A percentile compares a stretch with the other conserved stretches of the same genome.
Conservation (phyloP, 2,888 invertebrate genomes). For the Patella depressa region DNA sequence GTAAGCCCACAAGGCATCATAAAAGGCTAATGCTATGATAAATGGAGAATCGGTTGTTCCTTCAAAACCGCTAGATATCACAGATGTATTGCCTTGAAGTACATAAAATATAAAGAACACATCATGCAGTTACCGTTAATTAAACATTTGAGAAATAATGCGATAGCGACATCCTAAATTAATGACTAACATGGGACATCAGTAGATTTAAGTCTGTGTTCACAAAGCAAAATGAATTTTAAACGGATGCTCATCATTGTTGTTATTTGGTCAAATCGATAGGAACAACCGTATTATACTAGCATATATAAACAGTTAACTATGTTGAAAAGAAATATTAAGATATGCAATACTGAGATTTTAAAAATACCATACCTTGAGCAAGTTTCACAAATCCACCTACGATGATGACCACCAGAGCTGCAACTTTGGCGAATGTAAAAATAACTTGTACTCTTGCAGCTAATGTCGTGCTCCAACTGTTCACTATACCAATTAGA, state of each 20-base stretch:
- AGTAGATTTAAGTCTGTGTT: too few species aligned
- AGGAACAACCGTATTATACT: too few species aligned
- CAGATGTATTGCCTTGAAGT: conserved; percentile 49
- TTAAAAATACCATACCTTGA: conserved; percentile 77
- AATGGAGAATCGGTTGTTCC: conserved; percentile 71
- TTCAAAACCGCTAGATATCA: conserved; percentile 55
- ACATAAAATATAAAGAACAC: neutral
- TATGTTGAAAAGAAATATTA: too few species aligned
- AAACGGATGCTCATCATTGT: neutral
- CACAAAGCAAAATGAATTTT: too few species aligned
- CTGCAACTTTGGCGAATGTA: conserved; percentile 91
- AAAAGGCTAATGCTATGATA: conserved; percentile 75
- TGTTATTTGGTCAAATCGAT: too few species aligned
- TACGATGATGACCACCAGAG: conserved; percentile 89
- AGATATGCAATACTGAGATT: neutral
- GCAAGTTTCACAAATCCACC: conserved; percentile 91
- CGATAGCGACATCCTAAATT: too few species aligned
- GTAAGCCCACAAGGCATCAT: conserved; percentile 69
- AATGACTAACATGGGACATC: too few species aligned
- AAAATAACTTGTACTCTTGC: conserved; percentile 95
- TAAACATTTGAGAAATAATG: too few species aligned
- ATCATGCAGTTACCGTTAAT: neutral
- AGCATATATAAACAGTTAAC: too few species aligned
- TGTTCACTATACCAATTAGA: conserved; percentile 89
- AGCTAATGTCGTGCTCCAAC: conserved; percentile 94